Base-by-base conservation (phyloP, 2,888 invertebrate genomes). In the Ceraclea dissimilis region DNA sequence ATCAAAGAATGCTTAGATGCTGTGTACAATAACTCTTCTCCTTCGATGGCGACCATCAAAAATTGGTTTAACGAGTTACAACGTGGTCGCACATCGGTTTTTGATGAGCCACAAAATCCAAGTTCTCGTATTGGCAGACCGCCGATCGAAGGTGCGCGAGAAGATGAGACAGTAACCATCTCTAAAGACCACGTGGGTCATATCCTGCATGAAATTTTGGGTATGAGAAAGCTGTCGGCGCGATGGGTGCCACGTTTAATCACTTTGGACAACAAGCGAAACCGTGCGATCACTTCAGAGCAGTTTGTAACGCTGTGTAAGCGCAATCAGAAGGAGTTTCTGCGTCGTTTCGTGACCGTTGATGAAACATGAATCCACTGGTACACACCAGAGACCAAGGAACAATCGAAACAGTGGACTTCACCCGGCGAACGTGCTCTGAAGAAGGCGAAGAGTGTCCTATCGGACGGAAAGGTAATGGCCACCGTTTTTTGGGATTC, bases 161-260 rank as follows among this genome's bases (percentile, higher is more conserved):
- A 63, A 62, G 65, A 63, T 59, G 61, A 66, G 63, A 64, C 60
- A 43, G 63, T 65, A 62, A 63, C 61, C 63, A 64, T 65, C 49
- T 65, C 65, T 63, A 54, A 63, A 56, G 64, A 63, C 46, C 65
- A 43, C 62, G 64, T 60, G 63, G n/a, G n/a, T n/a, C n/a, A n/a
- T n/a, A n/a, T n/a, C n/a, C n/a, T n/a, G n/a, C n/a, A n/a, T n/a
- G n/a, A 66, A 61, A 53, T 58, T 55, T 66, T 66, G 61, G 63
- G 61, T 55, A 65, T 67, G 65, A 66, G 56, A 63, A 67, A 68
- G 64, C 60, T 67, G 43, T 66, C 64, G 47, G 66, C 64, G 49
- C 53, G 66, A 64, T 68, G 66, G 66, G 65, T 68, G 65, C 67
- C 67, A 62, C 67, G 64, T 62, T 66, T 67, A 59, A 65, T 65